These are phyloP conservation scores for Stegana nigrithorax DNA, from an alignment of 2,888 invertebrate species.

Conservation along the genomic window DNA sequence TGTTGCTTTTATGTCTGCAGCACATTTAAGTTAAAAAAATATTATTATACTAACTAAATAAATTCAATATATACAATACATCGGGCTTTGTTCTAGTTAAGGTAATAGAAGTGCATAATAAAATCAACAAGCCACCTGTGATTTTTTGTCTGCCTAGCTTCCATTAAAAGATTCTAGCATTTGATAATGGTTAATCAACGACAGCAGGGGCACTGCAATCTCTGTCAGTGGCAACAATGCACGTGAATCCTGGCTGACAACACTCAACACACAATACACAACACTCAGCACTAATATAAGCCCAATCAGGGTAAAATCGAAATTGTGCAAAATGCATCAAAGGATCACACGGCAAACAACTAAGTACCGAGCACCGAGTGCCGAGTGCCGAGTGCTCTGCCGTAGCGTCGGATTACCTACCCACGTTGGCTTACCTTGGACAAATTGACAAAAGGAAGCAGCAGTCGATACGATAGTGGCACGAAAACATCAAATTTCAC, in stretches of 20 bases:
- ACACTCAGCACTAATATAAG: neutral
- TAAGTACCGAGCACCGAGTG: conserved; percentile 13
- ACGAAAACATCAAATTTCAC: conserved; percentile 36
- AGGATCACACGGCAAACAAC: conserved; percentile 14
- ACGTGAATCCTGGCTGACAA: no score
- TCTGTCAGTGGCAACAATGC: no score
- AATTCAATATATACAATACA: no score
- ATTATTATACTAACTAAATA: no score
- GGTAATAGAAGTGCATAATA: no score
- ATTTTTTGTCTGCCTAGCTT: conserved; percentile 13
- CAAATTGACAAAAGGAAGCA: neutral
- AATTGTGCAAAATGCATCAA: conserved; percentile 29
- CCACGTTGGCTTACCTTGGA: conserved; percentile 1
- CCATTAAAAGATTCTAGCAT: conserved; percentile 29
- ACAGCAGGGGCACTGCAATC: neutral
- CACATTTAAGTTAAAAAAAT: no score
- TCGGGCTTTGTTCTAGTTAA: no score
- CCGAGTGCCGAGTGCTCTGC: neutral
- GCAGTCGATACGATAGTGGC: neutral
- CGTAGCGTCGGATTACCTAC: conserved; percentile 35
- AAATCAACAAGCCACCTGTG: no score
- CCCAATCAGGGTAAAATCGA: conserved; percentile 26
- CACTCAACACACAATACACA: neutral
- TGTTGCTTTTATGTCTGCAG: no score
- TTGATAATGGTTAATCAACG: neutral